Base-by-base conservation (phyloP, 1,140 invertebrate genomes). In the Drosophila ambigua region DNA sequence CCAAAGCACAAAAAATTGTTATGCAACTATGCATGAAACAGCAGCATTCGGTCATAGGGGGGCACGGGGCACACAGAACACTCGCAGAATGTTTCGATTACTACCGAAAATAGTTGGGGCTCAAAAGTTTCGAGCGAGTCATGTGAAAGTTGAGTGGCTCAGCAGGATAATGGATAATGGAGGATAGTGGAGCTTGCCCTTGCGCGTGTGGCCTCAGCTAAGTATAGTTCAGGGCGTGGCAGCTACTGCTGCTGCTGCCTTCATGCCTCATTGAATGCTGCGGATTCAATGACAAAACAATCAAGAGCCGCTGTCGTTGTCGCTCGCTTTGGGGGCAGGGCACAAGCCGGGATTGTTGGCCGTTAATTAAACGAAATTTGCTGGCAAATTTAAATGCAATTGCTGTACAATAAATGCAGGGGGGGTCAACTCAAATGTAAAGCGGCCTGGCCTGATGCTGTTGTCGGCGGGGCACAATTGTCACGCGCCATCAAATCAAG, bases 371-470 rank as follows among this genome's bases (percentile, higher is more conserved):
- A 79, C 61, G 72, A 88, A 87, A 88, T 88, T 80, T 75, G 75
- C 74, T 79, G 65, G 83, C 83, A 61, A 88, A 88, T 88, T 88
- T 83, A 88, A 88, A 88, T 88, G 83, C 83, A 88, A 88, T 88
- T 83, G 79, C 79, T 59, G 67, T 52, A 88, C 83, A 88, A 88
- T 88, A 82, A 87, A 82, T 23, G 28, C 16, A 28, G n/a, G 24
- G 52, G 52, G 24, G 26, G 50, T 39, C 7, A 2, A 23, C 7
- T 16, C 5, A 44, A 39, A 20, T 23, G 23, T n/a, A 8, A 20
- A 2, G 5, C 13, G 15, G n/a, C 5, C 24, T 6, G 15, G n/a
- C 5, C 24, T 6, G 13, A 5, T 39, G 8, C 35, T 7, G 43
- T 15, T 16, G 31, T 15, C 15, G 26, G 23, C 0, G 15, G 45